These are phyloP conservation scores for Sarcophaga subvicina DNA, from an alignment of 2,888 invertebrate species.

Conservation along the genomic window DNA sequence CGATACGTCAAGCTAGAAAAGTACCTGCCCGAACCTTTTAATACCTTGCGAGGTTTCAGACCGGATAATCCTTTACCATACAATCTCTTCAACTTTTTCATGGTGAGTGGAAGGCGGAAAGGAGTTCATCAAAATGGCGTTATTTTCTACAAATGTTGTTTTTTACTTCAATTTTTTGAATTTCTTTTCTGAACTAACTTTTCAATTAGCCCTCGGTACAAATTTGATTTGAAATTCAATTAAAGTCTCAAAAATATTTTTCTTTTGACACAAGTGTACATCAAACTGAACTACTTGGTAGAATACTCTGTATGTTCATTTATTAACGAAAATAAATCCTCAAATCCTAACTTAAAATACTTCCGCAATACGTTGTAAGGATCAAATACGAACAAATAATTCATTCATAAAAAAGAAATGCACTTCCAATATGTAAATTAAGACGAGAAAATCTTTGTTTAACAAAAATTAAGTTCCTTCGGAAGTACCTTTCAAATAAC, in stretches of 20 bases:
- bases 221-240: no score
- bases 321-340: neutral
- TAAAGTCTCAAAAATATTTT: no score
- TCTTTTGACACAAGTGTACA: constrained; percentile 16
- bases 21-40: no score
- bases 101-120: neutral
- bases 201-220: no score
- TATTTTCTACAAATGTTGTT: no score
- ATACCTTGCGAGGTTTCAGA: neutral
- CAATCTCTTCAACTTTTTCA: neutral
- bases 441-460: neutral
- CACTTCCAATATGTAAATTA: constrained; percentile 54
- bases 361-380: constrained; percentile 56
- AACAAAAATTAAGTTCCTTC: constrained; percentile 19
- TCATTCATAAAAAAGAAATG: constrained; percentile 31
- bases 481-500: constrained; percentile 53
- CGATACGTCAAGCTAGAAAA: no score
- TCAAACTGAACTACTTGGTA: neutral
- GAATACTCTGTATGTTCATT: constrained; percentile 41
- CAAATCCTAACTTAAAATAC: constrained; percentile 41
- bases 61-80: neutral
- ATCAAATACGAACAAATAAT: constrained; percentile 29
- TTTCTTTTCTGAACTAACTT: no score
- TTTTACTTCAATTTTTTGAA: no score
- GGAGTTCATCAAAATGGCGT: neutral